Conservation (phyloP, 2,113 vertebrate species). For the Pseudois nayaur region DNA sequence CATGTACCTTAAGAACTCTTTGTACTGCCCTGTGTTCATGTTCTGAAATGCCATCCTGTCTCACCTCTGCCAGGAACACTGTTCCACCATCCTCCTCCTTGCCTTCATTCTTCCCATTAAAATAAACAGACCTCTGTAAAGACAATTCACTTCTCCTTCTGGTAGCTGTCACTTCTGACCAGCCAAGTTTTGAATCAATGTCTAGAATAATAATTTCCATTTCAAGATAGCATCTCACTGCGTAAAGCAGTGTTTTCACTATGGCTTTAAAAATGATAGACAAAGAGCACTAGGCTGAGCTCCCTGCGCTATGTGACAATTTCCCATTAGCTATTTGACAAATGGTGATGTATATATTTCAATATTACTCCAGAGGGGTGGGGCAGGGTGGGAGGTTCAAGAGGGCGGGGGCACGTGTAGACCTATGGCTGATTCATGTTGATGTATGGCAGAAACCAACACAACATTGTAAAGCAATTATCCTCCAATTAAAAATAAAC, state of each 20-base stretch:
- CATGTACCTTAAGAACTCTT: background rate
- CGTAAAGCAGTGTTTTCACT: background rate
- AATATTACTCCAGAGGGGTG: background rate
- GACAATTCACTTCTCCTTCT: background rate
- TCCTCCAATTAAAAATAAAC: background rate
- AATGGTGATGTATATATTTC: background rate
- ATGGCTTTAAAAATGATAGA: background rate
- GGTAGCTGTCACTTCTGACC: background rate
- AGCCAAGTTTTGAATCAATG: background rate
- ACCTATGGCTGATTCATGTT: background rate
- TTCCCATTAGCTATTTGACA: background rate
- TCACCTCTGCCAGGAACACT: background rate
- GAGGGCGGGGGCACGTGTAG: background rate
- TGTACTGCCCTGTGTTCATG: fast-evolving
- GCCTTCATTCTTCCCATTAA: background rate
- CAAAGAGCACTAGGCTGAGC: background rate
- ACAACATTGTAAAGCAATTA: background rate
- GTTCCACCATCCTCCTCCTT: background rate
- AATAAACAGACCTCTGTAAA: background rate
- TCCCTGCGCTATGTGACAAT: fast-evolving
- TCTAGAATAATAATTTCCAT: background rate
- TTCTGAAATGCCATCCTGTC: background rate
- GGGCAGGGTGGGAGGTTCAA: background rate
- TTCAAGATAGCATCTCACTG: background rate
- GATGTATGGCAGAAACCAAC: background rate